Percentiles rank a stretch among this genome's conserved stretches.
Conservation (phyloP, 2,797 vertebrate genomes). For the Saxicola maurus region DNA sequence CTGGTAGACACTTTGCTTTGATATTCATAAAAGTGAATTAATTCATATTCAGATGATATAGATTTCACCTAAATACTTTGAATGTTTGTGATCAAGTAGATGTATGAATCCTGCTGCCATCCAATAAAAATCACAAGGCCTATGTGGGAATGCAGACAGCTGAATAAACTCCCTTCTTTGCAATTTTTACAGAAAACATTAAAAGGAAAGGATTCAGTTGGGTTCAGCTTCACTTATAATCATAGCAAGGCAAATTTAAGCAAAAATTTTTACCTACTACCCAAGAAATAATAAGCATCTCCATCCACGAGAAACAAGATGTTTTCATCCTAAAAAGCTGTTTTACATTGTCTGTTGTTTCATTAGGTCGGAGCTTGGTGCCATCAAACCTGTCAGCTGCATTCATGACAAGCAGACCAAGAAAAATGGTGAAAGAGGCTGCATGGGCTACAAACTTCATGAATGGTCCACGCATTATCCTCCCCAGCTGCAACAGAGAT, state of each 20-base stretch:
- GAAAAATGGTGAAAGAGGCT: slow-evolving; percentile 95
- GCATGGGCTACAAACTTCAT: slow-evolving; percentile 98
- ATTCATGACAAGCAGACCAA: slow-evolving; percentile 95
- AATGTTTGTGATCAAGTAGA: not conserved
- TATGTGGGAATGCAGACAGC: not conserved
- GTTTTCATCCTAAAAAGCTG: slow-evolving; percentile 95
- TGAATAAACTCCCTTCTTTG: not conserved
- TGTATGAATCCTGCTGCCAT: not conserved
- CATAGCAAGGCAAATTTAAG: not conserved
- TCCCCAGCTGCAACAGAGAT: slow-evolving; percentile 83
- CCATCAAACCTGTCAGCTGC: slow-evolving; percentile 95
- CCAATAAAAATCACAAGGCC: not conserved
- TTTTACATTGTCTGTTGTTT: slow-evolving; percentile 85
- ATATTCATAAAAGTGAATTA: not conserved
- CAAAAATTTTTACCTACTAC: slow-evolving; percentile 84
- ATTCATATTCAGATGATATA: not conserved
- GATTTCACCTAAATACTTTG: not conserved
- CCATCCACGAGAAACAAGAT: slow-evolving; percentile 96
- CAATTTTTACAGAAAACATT: not conserved
- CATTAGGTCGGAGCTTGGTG: slow-evolving; percentile 87
- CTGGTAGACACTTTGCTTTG: not conserved
- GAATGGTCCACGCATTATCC: slow-evolving; percentile 93
- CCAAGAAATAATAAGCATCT: slow-evolving; percentile 96
- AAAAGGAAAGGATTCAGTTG: not conserved
- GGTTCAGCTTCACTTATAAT: not conserved